Conservation (phyloP, 2,113 vertebrate species). For the Carlito syrichta region DNA sequence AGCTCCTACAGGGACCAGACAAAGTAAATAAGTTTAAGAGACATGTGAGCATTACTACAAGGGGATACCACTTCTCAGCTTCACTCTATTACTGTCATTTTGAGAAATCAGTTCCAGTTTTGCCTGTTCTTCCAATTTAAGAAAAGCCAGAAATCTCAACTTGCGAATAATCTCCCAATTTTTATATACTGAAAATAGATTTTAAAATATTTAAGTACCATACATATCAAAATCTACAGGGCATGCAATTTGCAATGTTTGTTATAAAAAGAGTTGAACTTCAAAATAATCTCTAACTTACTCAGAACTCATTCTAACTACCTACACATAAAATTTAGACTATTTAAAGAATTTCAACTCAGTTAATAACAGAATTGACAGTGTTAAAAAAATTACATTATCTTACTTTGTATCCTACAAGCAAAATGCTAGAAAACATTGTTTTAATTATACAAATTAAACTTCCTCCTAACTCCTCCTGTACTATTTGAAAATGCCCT, state of each 20-base stretch:
- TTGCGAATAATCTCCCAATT: not conserved
- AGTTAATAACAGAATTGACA: not conserved
- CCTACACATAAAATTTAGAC: too few species aligned
- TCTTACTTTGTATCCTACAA: not conserved
- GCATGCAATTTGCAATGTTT: not conserved
- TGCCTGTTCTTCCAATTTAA: not conserved
- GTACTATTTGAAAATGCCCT: not conserved
- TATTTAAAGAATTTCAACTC: not conserved
- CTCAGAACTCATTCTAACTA: not conserved
- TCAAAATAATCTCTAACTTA: not conserved
- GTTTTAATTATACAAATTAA: not conserved
- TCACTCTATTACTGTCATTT: rapidly evolving
- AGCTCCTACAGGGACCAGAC: not conserved
- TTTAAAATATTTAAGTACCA: not conserved
- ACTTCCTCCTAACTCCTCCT: not conserved
- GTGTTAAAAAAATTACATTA: not conserved
- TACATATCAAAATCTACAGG: not conserved
- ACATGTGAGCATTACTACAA: too few species aligned
- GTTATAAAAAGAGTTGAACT: not conserved
- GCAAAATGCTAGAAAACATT: constrained; percentile 16
- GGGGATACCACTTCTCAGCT: not conserved
- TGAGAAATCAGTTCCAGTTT: not conserved
- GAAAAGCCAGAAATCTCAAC: not conserved
- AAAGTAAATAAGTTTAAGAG: not conserved
- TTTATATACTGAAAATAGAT: not conserved